Base-by-base conservation (phyloP, 2,888 invertebrate genomes). In the Phasia obesa region DNA sequence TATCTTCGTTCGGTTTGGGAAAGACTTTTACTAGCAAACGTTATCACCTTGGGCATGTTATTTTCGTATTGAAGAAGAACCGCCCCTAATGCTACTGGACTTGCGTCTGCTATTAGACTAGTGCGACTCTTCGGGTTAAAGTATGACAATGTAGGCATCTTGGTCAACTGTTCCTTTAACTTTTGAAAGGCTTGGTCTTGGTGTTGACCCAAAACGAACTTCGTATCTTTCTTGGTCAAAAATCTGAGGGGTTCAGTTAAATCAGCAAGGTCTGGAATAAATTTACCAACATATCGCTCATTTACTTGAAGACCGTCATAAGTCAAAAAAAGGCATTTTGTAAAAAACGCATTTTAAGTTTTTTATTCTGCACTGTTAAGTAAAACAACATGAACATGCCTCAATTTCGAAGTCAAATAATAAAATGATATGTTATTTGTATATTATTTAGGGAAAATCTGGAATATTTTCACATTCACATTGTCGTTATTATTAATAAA, bases 251-350 rank as follows among this genome's bases (percentile, higher is more conserved):
- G 35, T 35, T 35, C 11, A 11, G 38, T 38, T 38, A 38, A 38
- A 38, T 38, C 38, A 3, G 38, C 13, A 9, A 38, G 3, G 3
- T 38, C 27, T 17, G 64, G 49, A 2, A 64, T 49, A 15, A 64
- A 64, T 31, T 64, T 64, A 19, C 49, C 49, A 13, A 64, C n/a
- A 13, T 64, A n/a, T n/a, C n/a, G n/a, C n/a, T n/a, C n/a, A n/a
- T n/a, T n/a, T n/a, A n/a, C n/a, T n/a, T n/a, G n/a, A n/a, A n/a
- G n/a, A n/a, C n/a, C n/a, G n/a, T n/a, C n/a, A n/a, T n/a, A n/a
- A n/a, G n/a, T n/a, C n/a, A n/a, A n/a, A n/a, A n/a, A n/a, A n/a
- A n/a, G n/a, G n/a, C n/a, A n/a, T n/a, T n/a, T n/a, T n/a, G n/a
- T n/a, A n/a, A n/a, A n/a, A n/a, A n/a, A n/a, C n/a, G n/a, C n/a